phyloP scores from a whole-genome alignment of 2,888 invertebrate species.

The Saturnia japonica region DNA sequence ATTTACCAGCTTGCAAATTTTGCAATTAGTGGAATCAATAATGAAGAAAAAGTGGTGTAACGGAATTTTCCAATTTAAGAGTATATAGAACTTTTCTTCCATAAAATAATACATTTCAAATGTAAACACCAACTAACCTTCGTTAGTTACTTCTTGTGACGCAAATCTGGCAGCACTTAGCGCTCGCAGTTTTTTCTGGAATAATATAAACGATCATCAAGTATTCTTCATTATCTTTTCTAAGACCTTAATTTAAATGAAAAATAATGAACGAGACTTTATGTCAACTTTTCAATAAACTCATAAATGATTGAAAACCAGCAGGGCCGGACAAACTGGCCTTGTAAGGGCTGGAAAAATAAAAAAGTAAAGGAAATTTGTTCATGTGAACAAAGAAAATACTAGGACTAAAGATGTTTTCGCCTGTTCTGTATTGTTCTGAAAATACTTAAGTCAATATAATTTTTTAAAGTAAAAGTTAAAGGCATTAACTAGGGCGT shows the following conservation, averaged over 20 bases:
- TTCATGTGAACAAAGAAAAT: no score
- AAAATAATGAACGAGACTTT: background rate
- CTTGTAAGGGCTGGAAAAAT: no score
- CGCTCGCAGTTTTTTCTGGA: constrained; percentile 50
- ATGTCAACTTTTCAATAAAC: background rate
- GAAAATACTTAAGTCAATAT: no score
- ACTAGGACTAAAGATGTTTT: no score
- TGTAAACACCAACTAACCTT: constrained; percentile 31
- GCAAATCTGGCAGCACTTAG: constrained; percentile 40
- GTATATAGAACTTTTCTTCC: background rate
- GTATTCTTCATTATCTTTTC: background rate
- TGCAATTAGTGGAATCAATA: no score
- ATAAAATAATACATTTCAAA: background rate
- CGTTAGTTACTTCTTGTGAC: constrained; percentile 30
- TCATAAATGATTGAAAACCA: background rate
- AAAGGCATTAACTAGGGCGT: no score
- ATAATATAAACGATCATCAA: constrained; percentile 23
- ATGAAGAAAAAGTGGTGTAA: background rate
- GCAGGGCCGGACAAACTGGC: no score
- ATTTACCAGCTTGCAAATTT: no score
- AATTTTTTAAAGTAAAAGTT: no score
- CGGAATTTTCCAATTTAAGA: background rate
- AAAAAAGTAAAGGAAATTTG: no score
- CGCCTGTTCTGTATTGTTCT: no score
- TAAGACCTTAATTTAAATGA: background rate